Evolutionary conservation across 2,113 vertebrate genomes (phyloP).

Genomic region (Bubo bubo): DNA sequence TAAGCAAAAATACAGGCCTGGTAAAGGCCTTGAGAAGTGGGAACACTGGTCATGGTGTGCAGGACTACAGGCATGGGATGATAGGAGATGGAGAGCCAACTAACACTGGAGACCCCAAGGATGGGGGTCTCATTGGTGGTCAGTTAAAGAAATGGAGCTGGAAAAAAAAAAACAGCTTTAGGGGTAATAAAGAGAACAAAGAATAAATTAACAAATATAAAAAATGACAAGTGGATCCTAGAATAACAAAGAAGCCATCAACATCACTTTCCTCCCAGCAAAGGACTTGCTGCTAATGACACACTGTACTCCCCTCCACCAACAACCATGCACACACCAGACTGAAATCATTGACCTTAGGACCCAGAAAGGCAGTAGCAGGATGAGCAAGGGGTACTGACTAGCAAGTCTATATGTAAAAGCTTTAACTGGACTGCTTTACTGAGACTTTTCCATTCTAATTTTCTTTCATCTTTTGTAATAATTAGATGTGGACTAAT

Average conservation of each 20-base stretch:
- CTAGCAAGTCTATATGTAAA: not conserved
- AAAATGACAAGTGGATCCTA: not conserved
- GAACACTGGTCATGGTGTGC: not conserved
- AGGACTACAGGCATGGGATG: not conserved
- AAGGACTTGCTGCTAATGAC: not conserved
- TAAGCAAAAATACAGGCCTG: not conserved
- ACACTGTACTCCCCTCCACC: not conserved
- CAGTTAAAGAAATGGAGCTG: not conserved
- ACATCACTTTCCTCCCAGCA: not conserved
- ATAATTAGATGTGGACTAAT: not conserved
- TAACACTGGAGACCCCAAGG: not conserved
- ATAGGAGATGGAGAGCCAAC: not conserved
- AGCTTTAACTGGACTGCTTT: not conserved
- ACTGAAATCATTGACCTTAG: fast-evolving
- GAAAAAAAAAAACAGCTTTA: not conserved
- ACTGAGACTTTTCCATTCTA: not conserved
- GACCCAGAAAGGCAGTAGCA: not conserved
- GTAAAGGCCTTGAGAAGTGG: not conserved
- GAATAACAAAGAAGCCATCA: not conserved
- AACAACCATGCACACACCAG: not conserved
- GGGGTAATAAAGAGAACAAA: not conserved
- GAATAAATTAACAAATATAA: not conserved
- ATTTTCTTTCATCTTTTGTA: not conserved
- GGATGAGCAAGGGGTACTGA: not conserved
- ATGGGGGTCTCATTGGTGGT: not conserved